Evolutionary conservation across 2,888 invertebrate genomes (phyloP).

Genomic region (Xestia xanthographa): DNA sequence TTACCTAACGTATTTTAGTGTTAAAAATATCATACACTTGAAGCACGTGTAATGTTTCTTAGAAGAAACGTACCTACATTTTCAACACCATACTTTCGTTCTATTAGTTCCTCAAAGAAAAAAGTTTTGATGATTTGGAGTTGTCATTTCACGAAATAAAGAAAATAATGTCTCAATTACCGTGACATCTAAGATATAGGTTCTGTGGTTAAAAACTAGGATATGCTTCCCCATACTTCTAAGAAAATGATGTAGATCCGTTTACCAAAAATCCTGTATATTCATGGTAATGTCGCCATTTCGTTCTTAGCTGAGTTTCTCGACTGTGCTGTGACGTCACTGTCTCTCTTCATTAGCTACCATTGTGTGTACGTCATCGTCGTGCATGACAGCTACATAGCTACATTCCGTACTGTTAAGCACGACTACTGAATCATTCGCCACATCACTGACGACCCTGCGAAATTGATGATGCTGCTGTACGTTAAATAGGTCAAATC

Average conservation of each 20-base stretch:
- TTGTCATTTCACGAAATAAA: neutral
- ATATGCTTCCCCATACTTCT: neutral
- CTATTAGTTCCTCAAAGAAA: neutral
- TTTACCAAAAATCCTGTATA: neutral
- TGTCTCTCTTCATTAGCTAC: constrained; percentile 49
- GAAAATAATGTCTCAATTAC: neutral
- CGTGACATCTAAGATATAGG: neutral
- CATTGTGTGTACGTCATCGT: constrained; percentile 45
- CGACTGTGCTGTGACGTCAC: constrained; percentile 33
- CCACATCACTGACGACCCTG: constrained; percentile 28
- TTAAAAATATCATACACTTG: neutral
- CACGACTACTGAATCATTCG: constrained; percentile 50
- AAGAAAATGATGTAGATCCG: neutral
- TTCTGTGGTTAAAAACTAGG: neutral
- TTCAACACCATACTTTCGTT: neutral
- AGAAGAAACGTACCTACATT: neutral
- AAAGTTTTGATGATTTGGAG: neutral
- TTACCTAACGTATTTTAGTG: too few relatives aligned
- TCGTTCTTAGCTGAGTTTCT: constrained; percentile 35
- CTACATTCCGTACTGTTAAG: constrained; percentile 35
- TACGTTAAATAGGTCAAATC: constrained; percentile 41
- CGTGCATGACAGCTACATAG: constrained; percentile 26
- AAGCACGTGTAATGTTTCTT: neutral
- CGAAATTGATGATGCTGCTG: constrained; percentile 25
- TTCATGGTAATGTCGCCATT: constrained; percentile 32